Evolutionary conservation across 2,797 vertebrate species (phyloP), one percentile per base, ranked within the genome.

Genomic region (Chaenodraco wilsoni): DNA sequence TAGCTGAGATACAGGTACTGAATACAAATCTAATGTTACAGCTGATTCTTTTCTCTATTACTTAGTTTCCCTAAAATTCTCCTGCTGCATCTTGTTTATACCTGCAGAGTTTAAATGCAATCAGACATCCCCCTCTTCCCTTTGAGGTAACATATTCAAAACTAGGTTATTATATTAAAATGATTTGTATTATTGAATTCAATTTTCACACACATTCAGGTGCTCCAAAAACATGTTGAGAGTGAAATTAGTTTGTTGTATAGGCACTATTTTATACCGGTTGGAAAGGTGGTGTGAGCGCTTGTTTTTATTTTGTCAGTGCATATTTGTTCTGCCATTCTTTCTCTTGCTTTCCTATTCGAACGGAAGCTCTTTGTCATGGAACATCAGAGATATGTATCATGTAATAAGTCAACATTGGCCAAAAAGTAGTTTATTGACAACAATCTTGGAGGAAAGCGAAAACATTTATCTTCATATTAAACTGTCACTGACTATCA

Each of bases 241-340:
- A 70, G 56, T 61, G 63, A 70, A 86, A 84, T 63, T 46, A 66
- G 65, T 58, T 21, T 52, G 58, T 70, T 76, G 65, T 70, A 56
- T 61, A 69, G 63, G 76, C 63, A 60, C 27, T 27, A 4, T 27
- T 27, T 27, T 27, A 27, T 4, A 27, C 0, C 4, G 27, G 27
- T 27, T 27, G 27, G 27, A 27, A 27, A 27, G 4, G 27, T 27
- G 27, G 27, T 27, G 74, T 59, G 68, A 65, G 54, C 55, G 67
- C 68, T 76, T 80, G 51, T 81, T 84, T 84, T 72, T 58, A 71
- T 50, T 79, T 76, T 78, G 68, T 84, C 81, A 75, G 72, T 62
- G 58, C 23, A 84, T 74, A 66, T 59, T 60, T 61, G 46, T 61
- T 27, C 45, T 3, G 1, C 21, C 48, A 78, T 65, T 72, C 21